These are phyloP conservation scores for Bagarius yarrelli DNA, from an alignment of 2,113 vertebrate species.

Conservation along the genomic window DNA sequence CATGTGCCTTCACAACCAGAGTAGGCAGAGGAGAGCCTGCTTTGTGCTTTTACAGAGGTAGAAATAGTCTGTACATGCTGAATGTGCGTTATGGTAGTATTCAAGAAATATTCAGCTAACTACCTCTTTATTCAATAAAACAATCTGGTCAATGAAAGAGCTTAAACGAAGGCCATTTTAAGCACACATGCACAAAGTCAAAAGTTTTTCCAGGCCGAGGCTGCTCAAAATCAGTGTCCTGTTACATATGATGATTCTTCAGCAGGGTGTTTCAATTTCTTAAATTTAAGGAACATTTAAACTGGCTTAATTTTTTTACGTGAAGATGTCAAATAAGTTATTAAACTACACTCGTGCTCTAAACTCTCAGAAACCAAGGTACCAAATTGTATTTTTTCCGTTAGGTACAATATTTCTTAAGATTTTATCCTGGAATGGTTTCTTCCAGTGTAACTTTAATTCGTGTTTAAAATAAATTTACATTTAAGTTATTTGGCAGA, in stretches of 20 bases:
- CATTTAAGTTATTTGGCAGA: no score
- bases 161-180: constrained; percentile 21
- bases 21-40: constrained; percentile 13
- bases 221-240: not conserved
- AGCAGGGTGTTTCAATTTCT: no score
- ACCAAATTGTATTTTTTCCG: not conserved
- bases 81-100: constrained; percentile 17
- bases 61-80: constrained; percentile 33
- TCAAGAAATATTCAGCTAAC: constrained; percentile 43
- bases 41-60: constrained; percentile 44
- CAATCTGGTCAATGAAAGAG: constrained; percentile 19
- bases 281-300: not conserved
- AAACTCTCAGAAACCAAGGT: not conserved
- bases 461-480: not conserved
- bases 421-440: no score
- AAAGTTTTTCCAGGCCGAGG: constrained; percentile 11
- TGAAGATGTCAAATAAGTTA: not conserved
- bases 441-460: not conserved
- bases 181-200: not conserved
- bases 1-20: constrained; percentile 3
- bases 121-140: constrained; percentile 49
- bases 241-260: constrained; percentile 2
- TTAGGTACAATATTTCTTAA: no score
- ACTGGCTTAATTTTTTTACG: no score
- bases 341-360: not conserved